Base-by-base conservation (phyloP, 2,888 invertebrate genomes). In the Unio pictorum region DNA sequence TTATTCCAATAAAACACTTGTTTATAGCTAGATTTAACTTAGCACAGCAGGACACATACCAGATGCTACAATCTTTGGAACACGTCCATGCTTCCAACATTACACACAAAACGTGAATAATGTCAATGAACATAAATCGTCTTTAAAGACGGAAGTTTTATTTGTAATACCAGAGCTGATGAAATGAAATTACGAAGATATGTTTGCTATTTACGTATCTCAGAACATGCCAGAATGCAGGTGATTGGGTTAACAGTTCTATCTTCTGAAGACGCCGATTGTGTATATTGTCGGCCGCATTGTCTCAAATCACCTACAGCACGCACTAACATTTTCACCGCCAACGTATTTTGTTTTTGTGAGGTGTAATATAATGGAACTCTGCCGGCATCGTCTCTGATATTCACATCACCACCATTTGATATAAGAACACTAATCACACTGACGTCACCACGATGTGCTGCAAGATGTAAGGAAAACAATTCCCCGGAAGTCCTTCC, bases 371-470 rank as follows among this genome's bases (percentile, higher is more conserved):
- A 72, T 17, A 86, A 73, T 2, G 86, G 82, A 7, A 83, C 81
- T 58, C 71, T 71, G 23, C 75, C 73, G 0, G 64, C 64, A 63
- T 75, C 72, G 70, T 85, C 85, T 34, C 73, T 75, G 34, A 72
- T 67, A 65, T 84, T 76, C 8, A 86, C 67, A 11, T 79, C 72
- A 15, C 82, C 84, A 11, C 80, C 81, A 28, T 79, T 72, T 61
- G 82, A 79, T 11, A 85, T 60, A 23, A 86, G 75, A 54, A 85
- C 71, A 65, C 84, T 79, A 11, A 85, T 74, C 28, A 86, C 77
- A 69, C 84, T 85, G 60, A 84, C 82, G 73, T 86, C 86, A 56
- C 86, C 85, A 8, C 85, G 76, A 71, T 86, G 82, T 0, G 86
- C 84, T 28, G 85, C 86, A 20, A 86, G 72, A 65, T 86, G 86